phyloP scores from a whole-genome alignment of 2,113 vertebrate species.

The Alligator sinensis region DNA sequence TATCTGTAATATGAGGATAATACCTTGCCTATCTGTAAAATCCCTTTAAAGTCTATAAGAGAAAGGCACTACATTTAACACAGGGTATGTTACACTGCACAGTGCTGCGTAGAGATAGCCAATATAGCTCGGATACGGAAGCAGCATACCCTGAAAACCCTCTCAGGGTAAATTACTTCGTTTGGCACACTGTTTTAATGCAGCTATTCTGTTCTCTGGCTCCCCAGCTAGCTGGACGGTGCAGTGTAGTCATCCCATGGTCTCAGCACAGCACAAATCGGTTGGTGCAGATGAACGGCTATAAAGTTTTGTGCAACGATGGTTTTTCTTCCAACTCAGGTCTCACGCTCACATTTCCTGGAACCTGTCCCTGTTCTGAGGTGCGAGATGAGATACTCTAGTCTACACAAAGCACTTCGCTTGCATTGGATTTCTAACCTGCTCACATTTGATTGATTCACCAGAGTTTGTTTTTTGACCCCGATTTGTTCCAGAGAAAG shows the following conservation, averaged over 20 bases:
- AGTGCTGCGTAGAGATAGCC: too few relatives aligned
- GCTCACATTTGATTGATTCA: background rate
- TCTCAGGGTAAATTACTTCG: too few relatives aligned
- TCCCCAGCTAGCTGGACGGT: too few relatives aligned
- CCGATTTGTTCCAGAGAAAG: background rate
- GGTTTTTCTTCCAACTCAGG: too few relatives aligned
- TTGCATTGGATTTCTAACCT: background rate
- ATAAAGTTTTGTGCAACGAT: too few relatives aligned
- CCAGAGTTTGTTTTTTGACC: background rate
- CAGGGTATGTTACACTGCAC: too few relatives aligned
- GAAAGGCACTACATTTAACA: background rate
- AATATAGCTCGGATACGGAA: too few relatives aligned
- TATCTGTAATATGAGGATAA: background rate
- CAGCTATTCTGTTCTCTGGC: too few relatives aligned
- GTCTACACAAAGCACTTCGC: rapidly evolving
- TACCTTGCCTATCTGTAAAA: background rate
- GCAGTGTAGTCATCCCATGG: background rate
- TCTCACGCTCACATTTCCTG: background rate
- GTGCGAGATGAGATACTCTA: too few relatives aligned
- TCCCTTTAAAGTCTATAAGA: background rate
- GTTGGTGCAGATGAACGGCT: too few relatives aligned
- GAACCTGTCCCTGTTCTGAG: rapidly evolving
- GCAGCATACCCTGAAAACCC: too few relatives aligned
- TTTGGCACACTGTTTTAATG: too few relatives aligned
- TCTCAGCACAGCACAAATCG: background rate